Conservation (phyloP, 2,797 vertebrate genomes). For the Ptychadena robeensis region DNA sequence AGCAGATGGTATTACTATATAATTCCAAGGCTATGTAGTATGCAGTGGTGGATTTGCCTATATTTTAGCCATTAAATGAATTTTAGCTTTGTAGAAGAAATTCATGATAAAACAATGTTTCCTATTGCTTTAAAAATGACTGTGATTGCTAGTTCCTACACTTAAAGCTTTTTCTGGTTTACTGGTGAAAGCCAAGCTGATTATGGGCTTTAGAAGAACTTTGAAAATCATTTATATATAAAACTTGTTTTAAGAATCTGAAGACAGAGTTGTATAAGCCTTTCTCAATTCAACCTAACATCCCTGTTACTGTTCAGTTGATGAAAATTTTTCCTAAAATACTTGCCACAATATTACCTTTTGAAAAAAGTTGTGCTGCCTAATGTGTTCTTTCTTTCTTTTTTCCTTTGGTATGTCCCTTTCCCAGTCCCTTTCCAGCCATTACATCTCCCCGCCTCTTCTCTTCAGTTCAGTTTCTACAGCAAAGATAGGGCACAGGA, state of each 20-base stretch:
- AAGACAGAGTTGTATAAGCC: background rate
- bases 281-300: too few relatives aligned
- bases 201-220: too few relatives aligned
- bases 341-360: too few relatives aligned
- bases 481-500: too few relatives aligned
- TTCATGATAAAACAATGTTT: slow-evolving; percentile 26
- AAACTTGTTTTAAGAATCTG: background rate
- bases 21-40: slow-evolving; percentile 25
- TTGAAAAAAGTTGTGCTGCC: too few relatives aligned
- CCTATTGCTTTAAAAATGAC: background rate
- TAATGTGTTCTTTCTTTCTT: too few relatives aligned
- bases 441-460: too few relatives aligned
- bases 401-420: too few relatives aligned
- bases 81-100: slow-evolving; percentile 1
- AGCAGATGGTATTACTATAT: slow-evolving; percentile 50
- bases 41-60: slow-evolving; percentile 30
- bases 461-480: too few relatives aligned
- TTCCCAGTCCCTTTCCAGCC: too few relatives aligned
- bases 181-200: background rate
- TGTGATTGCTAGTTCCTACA: slow-evolving; percentile 12
- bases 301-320: too few relatives aligned
- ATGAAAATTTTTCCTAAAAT: too few relatives aligned
- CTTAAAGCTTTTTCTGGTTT: slow-evolving; percentile 2
- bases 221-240: background rate
- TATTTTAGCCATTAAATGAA: slow-evolving; percentile 34